Evolutionary conservation across 1,140 invertebrate genomes (phyloP), one percentile per base, ranked within the genome.

Genomic region (Littorina saxatilis): DNA sequence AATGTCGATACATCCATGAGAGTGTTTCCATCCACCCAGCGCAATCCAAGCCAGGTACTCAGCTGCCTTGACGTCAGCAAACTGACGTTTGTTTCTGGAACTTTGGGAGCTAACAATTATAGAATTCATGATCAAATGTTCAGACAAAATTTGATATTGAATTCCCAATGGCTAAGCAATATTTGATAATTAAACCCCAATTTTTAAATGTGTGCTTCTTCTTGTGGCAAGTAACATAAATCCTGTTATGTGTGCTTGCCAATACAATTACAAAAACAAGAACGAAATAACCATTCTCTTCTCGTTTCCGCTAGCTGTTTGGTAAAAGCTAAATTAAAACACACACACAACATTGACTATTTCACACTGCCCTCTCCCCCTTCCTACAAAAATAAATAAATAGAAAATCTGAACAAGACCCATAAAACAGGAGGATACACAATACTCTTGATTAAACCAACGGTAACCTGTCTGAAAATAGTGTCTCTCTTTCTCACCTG

Each of bases 11-110:
- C 86, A 87, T 20, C 84, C 86, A 4, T 63, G 39, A 11, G 68
- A 75, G 29, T 81, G 81, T 13, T 84, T 13, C 35, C 76, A 63
- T 2, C 86, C 84, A 29, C 84, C 86, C 13, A 87, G 78, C 4
- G 86, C 84, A 47, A 87, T 85, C 86, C 84, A 87, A 0, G 86
- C 86, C 77, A 84, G 55, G 66, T 85, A 87, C 52, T 85, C 86
- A 0, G 86, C 84, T 7, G 86, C 79, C 52, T 83, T 83, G 13
- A 87, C 79, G 80, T 87, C 86, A 39, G 84, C 86, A 9, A 83
- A 82, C 81, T 87, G 86, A 3, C 86, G 84, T 50, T 87, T 87
- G 77, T n/a, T 80, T 74, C 86, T 83, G 79, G 72, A 84, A 83
- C 77, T 82, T 80, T 23, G 20, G 52, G 37, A 15, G 23, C 20